These are phyloP conservation scores for Tortricodes alternella DNA, from an alignment of 2,888 invertebrate species.

Conservation along the genomic window DNA sequence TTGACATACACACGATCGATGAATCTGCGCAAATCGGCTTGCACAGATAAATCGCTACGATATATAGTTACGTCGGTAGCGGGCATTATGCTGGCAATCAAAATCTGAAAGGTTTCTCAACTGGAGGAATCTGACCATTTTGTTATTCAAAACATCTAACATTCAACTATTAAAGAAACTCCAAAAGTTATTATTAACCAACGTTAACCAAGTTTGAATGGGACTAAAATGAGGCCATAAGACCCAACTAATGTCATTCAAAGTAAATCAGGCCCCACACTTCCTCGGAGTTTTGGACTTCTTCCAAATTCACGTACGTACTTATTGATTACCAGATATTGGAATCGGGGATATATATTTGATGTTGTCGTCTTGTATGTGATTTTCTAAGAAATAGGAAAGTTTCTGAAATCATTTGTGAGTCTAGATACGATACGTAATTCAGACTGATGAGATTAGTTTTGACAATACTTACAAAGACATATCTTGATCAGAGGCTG, in stretches of 20 bases:
- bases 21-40: no score
- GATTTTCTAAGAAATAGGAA: not conserved
- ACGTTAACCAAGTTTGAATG: slow-evolving; percentile 10
- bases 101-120: no score
- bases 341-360: not conserved
- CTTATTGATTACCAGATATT: slow-evolving; percentile 19
- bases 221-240: slow-evolving; percentile 8
- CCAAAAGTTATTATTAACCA: not conserved
- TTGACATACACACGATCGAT: no score
- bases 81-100: no score
- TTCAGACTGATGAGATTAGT: not conserved
- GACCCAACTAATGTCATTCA: slow-evolving; percentile 9
- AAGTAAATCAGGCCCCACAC: slow-evolving; percentile 14
- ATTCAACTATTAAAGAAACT: not conserved
- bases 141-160: not conserved
- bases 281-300: slow-evolving; percentile 14
- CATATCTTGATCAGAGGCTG: no score
- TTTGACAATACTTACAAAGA: no score
- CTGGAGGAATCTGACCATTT: no score
- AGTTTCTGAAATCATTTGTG: not conserved
- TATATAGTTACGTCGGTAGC: no score
- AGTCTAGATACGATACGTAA: no score
- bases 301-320: slow-evolving; percentile 15
- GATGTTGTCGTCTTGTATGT: not conserved
- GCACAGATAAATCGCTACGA: no score